Conservation (phyloP, 2,888 invertebrate genomes). For the Drosophila trichaetosa region DNA sequence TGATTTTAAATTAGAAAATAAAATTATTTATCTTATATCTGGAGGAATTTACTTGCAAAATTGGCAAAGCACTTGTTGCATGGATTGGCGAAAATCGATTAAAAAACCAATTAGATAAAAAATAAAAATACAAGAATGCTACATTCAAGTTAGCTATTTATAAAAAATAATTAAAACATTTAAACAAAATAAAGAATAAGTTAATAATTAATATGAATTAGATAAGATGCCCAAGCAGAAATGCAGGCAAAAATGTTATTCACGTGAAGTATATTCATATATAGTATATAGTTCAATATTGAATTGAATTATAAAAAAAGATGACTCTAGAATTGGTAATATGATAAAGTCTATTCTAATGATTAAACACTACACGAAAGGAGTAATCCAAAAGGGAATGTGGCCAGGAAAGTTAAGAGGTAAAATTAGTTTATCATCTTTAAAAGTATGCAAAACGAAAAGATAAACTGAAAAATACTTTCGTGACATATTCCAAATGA, state of each 20-base stretch:
- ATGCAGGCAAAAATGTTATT: background rate
- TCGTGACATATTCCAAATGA: background rate
- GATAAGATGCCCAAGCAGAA: background rate
- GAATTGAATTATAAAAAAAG: background rate
- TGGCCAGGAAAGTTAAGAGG: background rate
- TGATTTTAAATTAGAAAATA: background rate
- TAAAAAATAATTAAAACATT: background rate
- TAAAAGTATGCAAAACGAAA: background rate
- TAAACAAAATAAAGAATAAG: too few species aligned
- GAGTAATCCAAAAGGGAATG: background rate
- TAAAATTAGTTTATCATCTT: background rate
- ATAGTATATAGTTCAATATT: too few species aligned
- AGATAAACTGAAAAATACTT: background rate
- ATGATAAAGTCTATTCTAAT: rapidly evolving
- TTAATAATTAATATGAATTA: background rate
- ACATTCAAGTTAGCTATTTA: rapidly evolving
- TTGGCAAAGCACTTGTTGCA: background rate
- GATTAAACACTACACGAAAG: background rate
- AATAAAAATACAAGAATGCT: background rate
- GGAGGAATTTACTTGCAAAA: background rate
- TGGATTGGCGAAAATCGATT: background rate
- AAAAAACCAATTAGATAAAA: background rate
- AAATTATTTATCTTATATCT: background rate
- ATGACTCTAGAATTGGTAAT: background rate
- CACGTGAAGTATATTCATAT: background rate